Conservation (phyloP, 2,113 vertebrate genomes). For the Erinaceus europaeus region DNA sequence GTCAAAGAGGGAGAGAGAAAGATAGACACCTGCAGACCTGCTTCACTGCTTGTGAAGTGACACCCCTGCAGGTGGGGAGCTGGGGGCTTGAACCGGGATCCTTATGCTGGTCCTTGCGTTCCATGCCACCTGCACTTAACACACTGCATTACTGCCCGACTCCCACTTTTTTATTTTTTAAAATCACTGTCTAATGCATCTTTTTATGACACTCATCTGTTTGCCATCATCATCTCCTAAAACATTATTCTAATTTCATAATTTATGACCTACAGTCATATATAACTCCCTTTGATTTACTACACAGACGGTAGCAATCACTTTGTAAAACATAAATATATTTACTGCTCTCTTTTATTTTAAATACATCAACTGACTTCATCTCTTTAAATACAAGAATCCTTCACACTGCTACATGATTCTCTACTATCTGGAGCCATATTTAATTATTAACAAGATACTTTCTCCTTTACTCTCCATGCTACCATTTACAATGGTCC, state of each 20-base stretch:
- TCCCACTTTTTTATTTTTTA: too few relatives aligned
- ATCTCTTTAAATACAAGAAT: neutral
- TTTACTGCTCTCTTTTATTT: neutral
- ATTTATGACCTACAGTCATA: neutral
- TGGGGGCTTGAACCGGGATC: too few relatives aligned
- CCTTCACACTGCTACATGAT: neutral
- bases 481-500: neutral
- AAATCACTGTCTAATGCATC: too few relatives aligned
- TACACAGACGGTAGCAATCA: neutral
- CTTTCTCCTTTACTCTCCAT: neutral
- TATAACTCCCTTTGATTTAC: neutral
- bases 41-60: too few relatives aligned
- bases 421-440: neutral
- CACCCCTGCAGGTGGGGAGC: too few relatives aligned
- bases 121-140: too few relatives aligned
- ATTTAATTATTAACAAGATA: neutral
- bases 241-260: neutral
- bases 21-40: too few relatives aligned
- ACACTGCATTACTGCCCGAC: too few relatives aligned
- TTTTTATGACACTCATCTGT: neutral
- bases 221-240: neutral
- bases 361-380: neutral
- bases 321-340: neutral
- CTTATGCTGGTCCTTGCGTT: too few relatives aligned
- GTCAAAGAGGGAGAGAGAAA: too few relatives aligned